These are phyloP conservation scores for Naja naja DNA, from an alignment of 2,113 vertebrate genomes.

Conservation along the genomic window DNA sequence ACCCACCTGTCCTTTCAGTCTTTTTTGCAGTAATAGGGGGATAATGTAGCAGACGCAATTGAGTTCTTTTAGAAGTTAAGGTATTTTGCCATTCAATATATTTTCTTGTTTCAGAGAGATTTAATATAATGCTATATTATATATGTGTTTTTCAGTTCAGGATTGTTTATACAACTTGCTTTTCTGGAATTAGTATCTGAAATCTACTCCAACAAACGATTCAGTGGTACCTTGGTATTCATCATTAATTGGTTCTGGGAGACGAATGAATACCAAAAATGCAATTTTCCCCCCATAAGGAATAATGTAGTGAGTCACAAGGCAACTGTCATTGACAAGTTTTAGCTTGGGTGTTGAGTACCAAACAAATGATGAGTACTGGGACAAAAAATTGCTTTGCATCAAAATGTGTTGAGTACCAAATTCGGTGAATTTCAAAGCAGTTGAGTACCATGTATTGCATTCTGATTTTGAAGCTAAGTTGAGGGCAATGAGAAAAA, in stretches of 20 bases:
- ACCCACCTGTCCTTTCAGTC: conserved; percentile 40
- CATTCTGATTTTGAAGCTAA: not conserved
- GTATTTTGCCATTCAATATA: conserved; percentile 39
- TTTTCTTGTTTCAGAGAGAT: conserved; percentile 54
- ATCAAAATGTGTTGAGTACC: not conserved
- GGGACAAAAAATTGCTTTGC: no score
- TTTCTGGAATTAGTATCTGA: not conserved
- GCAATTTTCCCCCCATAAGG: no score
- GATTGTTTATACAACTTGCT: not conserved
- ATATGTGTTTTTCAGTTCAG: not conserved
- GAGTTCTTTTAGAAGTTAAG: conserved; percentile 60
- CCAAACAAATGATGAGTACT: not conserved
- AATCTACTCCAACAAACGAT: not conserved
- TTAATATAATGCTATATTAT: conserved; percentile 23
- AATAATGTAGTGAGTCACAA: not conserved
- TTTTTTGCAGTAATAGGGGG: not conserved
- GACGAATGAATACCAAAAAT: not conserved
- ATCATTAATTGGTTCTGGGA: not conserved
- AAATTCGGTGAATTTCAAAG: no score
- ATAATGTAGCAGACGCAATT: conserved; percentile 48
- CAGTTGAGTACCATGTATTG: not conserved
- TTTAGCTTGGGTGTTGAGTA: not conserved
- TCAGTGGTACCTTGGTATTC: not conserved
- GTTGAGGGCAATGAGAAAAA: not conserved
- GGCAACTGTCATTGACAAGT: not conserved